Evolutionary conservation across 2,797 vertebrate species (phyloP), one percentile per base, ranked within the genome.

Genomic region (Phoeniculus purpureus): DNA sequence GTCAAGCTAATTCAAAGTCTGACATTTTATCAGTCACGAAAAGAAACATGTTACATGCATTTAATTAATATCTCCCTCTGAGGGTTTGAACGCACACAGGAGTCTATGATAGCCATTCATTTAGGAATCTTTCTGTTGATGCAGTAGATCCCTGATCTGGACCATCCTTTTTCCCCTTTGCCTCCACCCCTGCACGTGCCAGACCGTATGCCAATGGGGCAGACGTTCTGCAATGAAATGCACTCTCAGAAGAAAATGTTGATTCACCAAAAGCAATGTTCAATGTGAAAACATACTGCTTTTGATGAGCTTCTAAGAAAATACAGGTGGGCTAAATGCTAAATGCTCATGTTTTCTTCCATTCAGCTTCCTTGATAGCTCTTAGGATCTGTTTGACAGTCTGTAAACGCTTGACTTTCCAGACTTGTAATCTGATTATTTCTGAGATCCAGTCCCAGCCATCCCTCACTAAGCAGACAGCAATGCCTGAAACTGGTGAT

Each of bases 11-110:
- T 87, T 95, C 90, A 89, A 89, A 90, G 68, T 37, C 81, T 93
- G 92, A 92, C 87, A 85, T 68, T 93, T 90, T 86, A 91, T 89
- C 94, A 92, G 83, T 78, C 72, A 89, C 81, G 70, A 80, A 75
- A 92, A 93, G 85, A 91, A 93, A 88, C 92, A 86, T 55, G 65
- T 77, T 89, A 85, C 85, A 82, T 84, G 65, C 83, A 84, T 93
- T 94, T 93, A 93, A 91, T 95, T 87, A 95, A 82, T 91, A 80
- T 82, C 68, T 89, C 75, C 65, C 85, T 92, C 90, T 81, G 78
- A 93, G 87, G 79, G 51, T 68, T 86, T 0, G 3, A 85, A 74
- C 54, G 81, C 2, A 31, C 54, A 26, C 10, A 65, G 23, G 71
- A 79, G 71, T 64, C 71, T 88, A 27, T 50, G 64, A 58, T 58